These are phyloP conservation scores for Catamblyrhynchus diadema DNA, from an alignment of 2,797 vertebrate genomes.

Conservation along the genomic window DNA sequence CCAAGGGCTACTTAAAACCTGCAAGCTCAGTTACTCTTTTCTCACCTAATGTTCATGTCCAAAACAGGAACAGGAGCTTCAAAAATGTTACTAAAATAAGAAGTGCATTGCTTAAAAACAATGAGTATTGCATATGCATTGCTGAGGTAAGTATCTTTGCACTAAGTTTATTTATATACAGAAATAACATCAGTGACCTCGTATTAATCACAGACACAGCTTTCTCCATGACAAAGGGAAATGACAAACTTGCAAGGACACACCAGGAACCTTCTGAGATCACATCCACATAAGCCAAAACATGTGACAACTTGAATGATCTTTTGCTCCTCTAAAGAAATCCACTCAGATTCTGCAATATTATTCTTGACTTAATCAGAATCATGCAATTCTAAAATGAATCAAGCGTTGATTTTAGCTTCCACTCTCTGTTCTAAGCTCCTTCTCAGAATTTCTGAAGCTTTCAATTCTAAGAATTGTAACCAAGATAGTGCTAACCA, in stretches of 20 bases:
- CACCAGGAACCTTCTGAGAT: not conserved
- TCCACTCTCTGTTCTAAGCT: not conserved
- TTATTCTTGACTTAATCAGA: not conserved
- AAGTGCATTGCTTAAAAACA: slow-evolving; percentile 30
- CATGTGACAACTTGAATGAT: not conserved
- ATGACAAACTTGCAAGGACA: not conserved
- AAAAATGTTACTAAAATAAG: slow-evolving; percentile 39
- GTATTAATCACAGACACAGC: not conserved
- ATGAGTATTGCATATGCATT: not conserved
- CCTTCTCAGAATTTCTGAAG: not conserved
- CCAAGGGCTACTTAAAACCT: not conserved
- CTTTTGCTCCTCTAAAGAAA: not conserved
- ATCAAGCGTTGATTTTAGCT: not conserved
- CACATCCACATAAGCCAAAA: not conserved
- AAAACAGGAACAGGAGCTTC: not conserved
- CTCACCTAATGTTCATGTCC: not conserved
- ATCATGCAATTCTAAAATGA: not conserved
- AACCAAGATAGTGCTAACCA: not conserved
- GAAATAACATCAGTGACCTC: slow-evolving; percentile 16
- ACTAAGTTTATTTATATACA: slow-evolving; percentile 28
- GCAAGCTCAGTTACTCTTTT: not conserved
- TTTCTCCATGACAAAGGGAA: slow-evolving; percentile 5
- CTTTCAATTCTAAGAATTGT: not conserved
- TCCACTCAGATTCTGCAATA: not conserved
- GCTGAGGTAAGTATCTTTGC: not conserved